Conservation (phyloP, 53 echinoderm and acorn worm species). For the Holothuria leucospilota region DNA sequence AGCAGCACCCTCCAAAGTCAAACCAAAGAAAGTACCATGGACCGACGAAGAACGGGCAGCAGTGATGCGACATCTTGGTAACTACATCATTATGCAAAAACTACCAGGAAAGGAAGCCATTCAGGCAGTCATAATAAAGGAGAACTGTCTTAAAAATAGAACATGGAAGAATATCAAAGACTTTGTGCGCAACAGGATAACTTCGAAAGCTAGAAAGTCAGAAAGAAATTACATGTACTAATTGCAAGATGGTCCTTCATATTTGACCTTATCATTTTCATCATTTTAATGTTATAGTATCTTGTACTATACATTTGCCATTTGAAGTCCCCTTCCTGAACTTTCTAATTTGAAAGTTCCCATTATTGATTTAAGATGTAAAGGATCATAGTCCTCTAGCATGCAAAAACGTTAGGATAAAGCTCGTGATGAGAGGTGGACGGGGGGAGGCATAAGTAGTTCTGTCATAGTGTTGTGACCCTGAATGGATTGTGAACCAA, state of each 20-base stretch:
- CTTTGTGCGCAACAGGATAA: constrained; percentile 56
- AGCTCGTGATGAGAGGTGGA: too few species aligned
- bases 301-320: too few species aligned
- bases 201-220: constrained; percentile 37
- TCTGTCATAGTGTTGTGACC: too few species aligned
- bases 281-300: too few species aligned
- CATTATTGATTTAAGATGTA: too few species aligned
- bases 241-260: background rate
- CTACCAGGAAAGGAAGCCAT: constrained; percentile 56
- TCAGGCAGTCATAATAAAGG: constrained; percentile 20
- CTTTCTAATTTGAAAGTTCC: too few species aligned
- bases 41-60: constrained; percentile 45
- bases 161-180: constrained; percentile 62
- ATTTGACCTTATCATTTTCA: too few species aligned
- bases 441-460: too few species aligned
- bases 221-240: background rate
- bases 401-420: too few species aligned
- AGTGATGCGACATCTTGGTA: constrained; percentile 48
- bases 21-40: constrained; percentile 57
- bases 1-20: background rate
- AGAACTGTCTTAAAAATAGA: constrained; percentile 54
- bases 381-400: too few species aligned
- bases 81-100: constrained; percentile 28
- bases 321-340: too few species aligned
- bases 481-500: too few species aligned